Evolutionary conservation across 2,797 vertebrate species (phyloP).

Genomic region (Ctenopoma kingsleyae): DNA sequence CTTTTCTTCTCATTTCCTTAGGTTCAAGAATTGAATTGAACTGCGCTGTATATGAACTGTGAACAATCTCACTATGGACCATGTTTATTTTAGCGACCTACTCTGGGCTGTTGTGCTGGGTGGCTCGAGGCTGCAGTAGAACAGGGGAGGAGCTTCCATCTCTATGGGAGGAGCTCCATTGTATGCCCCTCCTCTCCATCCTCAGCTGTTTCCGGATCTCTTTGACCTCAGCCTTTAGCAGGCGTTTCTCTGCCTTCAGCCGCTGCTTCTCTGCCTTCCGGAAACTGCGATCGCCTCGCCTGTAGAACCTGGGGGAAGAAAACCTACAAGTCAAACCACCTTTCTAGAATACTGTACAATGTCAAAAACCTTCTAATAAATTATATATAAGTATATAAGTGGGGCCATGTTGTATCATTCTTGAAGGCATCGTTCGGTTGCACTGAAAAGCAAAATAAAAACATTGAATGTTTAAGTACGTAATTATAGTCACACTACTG

Average conservation of each 20-base stretch:
- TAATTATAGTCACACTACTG: too few species aligned
- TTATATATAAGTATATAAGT: too few species aligned
- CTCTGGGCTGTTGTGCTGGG: constrained; percentile 86
- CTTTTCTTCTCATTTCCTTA: background rate
- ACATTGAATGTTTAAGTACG: too few species aligned
- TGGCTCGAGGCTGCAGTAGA: constrained; percentile 80
- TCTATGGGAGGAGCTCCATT: constrained; percentile 87
- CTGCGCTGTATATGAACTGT: background rate
- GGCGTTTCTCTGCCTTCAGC: constrained; percentile 93
- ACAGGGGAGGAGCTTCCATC: constrained; percentile 84
- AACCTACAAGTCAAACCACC: background rate
- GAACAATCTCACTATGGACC: too few species aligned
- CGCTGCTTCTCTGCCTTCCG: constrained; percentile 96
- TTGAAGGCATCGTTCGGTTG: too few species aligned
- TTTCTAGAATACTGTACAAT: background rate
- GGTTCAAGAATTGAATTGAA: background rate
- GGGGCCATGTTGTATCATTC: too few species aligned
- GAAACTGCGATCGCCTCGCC: constrained; percentile 93
- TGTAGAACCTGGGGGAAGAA: constrained; percentile 87
- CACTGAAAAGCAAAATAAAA: too few species aligned
- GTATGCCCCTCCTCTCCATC: constrained; percentile 92
- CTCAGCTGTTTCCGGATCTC: constrained; percentile 96
- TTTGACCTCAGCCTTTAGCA: constrained; percentile 94
- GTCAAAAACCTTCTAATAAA: too few species aligned
- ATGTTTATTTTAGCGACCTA: constrained; percentile 65